Percentiles rank a stretch among this genome's conserved stretches.
Conservation (phyloP, 92 coral and sea anemone genomes). For the Ricordea florida region DNA sequence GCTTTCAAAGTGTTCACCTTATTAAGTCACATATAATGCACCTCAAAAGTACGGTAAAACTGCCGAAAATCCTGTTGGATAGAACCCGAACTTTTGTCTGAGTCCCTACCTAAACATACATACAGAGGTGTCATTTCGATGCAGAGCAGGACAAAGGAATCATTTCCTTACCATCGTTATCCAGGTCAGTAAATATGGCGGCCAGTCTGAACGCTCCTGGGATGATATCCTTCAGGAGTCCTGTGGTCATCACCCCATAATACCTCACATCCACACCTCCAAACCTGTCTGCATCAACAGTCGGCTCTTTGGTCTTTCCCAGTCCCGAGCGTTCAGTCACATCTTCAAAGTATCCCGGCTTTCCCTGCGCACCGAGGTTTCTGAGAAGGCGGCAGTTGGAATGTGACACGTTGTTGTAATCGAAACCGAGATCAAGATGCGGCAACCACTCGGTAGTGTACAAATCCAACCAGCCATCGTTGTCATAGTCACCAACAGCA, state of each 20-base stretch:
- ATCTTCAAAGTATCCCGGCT: constrained; percentile 93
- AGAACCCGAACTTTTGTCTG: too few species aligned
- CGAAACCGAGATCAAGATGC: constrained; percentile 95
- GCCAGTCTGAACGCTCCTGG: constrained; percentile 91
- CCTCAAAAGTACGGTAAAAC: too few species aligned
- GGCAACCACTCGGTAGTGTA: constrained; percentile 99
- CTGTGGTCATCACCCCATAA: constrained; percentile 85
- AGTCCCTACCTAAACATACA: too few species aligned
- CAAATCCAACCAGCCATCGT: constrained; percentile 97
- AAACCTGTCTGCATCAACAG: constrained; percentile 83
- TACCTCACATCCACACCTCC: constrained; percentile 87
- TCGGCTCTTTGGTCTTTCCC: constrained; percentile 61
- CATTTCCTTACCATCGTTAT: constrained; percentile 79
- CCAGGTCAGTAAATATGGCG: constrained; percentile 94
- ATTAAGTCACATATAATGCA: too few species aligned
- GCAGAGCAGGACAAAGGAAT: neutral
- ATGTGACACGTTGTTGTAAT: constrained; percentile 88
- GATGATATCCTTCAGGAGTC: constrained; percentile 83
- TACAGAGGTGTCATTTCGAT: too few species aligned
- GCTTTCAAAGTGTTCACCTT: too few species aligned
- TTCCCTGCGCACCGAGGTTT: constrained; percentile 92
- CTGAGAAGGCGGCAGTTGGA: constrained; percentile 81
- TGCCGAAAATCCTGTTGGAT: too few species aligned
- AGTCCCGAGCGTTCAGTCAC: constrained; percentile 93
- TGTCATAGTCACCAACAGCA: constrained; percentile 91